Evolutionary conservation across 2,888 invertebrate genomes (phyloP).

Genomic region (Dasypolia templi): DNA sequence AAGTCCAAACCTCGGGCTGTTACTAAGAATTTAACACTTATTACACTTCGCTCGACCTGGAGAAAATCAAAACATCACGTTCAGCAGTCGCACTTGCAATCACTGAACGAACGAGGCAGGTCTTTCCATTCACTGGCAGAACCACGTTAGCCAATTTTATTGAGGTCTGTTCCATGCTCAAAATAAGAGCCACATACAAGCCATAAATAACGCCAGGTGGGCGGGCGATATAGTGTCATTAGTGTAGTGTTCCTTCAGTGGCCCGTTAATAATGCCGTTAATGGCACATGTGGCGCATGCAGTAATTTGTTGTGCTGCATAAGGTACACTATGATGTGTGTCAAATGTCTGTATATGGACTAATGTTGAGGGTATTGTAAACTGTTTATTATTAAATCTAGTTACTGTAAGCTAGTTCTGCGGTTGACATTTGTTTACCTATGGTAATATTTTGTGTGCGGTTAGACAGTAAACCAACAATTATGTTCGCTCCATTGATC

Average conservation of each 20-base stretch:
- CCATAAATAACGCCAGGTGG: conserved; percentile 58
- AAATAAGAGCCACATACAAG: conserved; percentile 29
- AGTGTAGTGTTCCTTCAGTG: conserved; percentile 51
- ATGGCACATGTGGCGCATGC: conserved; percentile 46
- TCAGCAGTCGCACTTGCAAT: too few relatives aligned
- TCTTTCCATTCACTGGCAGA: neutral
- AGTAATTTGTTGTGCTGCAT: conserved; percentile 48
- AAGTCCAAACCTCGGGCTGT: neutral
- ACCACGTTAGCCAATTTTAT: neutral
- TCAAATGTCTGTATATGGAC: neutral
- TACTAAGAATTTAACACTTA: neutral
- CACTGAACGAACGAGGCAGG: too few relatives aligned
- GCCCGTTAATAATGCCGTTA: conserved; percentile 57
- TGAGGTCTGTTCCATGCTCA: neutral
- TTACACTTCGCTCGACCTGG: neutral
- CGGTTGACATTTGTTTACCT: neutral
- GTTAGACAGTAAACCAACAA: neutral
- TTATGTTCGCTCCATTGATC: neutral
- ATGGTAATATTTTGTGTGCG: conserved; percentile 7
- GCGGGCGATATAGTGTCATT: conserved; percentile 56
- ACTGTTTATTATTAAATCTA: conserved; percentile 2
- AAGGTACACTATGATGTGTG: conserved; percentile 31
- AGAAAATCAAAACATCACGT: too few relatives aligned
- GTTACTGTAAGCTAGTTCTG: neutral
- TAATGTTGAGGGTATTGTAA: conserved; percentile 4